phyloP scores from a whole-genome alignment of 1,140 invertebrate genomes.

The Aphelenchoides besseyi region DNA sequence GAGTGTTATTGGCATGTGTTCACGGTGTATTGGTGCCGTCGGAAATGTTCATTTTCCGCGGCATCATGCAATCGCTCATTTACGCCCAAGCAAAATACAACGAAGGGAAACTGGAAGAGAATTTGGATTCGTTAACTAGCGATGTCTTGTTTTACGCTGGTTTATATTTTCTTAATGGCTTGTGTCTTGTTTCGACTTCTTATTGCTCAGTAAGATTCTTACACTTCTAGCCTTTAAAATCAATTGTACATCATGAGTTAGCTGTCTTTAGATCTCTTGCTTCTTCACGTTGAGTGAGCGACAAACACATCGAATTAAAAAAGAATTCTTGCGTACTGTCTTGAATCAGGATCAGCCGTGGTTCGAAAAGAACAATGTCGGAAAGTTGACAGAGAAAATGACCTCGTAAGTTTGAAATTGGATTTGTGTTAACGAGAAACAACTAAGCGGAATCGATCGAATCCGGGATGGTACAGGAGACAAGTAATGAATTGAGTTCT shows the following conservation, averaged over 20 bases:
- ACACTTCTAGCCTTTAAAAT: neutral
- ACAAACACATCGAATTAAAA: neutral
- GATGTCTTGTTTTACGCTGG: neutral
- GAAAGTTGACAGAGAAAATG: constrained; percentile 12
- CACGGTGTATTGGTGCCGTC: neutral
- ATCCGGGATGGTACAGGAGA: constrained; percentile 5
- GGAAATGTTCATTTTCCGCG: constrained; percentile 9
- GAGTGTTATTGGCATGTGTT: neutral
- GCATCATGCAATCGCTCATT: neutral
- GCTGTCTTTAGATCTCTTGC: neutral
- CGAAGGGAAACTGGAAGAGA: neutral
- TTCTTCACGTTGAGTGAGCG: constrained; percentile 14
- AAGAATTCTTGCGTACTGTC: neutral
- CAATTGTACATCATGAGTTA: too few relatives aligned
- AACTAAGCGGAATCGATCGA: constrained; percentile 4
- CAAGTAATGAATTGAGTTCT: too few relatives aligned
- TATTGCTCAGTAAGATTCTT: neutral
- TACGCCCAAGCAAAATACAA: neutral
- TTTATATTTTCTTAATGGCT: neutral
- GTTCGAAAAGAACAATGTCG: constrained; percentile 5
- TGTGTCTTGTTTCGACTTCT: neutral
- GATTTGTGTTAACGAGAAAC: too few relatives aligned
- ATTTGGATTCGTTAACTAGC: neutral
- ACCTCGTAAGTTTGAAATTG: too few relatives aligned
- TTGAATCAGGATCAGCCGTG: neutral